Conservation (phyloP, 2,113 vertebrate genomes). For the Isichthys henryi region DNA sequence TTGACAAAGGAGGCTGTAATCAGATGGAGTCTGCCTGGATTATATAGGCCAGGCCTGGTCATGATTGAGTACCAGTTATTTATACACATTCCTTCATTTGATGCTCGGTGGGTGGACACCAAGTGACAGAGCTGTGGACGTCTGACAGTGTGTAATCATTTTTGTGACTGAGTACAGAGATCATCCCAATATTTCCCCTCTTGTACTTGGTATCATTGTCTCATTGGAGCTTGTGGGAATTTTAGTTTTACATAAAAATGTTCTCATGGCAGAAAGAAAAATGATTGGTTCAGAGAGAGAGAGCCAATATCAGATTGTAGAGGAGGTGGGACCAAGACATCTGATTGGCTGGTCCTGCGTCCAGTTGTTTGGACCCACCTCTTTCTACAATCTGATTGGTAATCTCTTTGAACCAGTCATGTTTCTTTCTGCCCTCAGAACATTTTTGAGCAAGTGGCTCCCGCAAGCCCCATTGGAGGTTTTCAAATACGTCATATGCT, state of each 20-base stretch:
- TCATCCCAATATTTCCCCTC: neutral
- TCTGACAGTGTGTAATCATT: neutral
- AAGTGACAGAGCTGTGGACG: neutral
- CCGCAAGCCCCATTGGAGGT: neutral
- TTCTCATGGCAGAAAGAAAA: neutral
- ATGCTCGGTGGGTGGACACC: neutral
- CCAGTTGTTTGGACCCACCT: neutral
- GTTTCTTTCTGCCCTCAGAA: neutral
- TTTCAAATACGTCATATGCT: neutral
- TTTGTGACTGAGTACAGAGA: neutral
- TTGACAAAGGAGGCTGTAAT: neutral
- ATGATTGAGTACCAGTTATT: conserved; percentile 1
- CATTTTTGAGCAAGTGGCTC: neutral
- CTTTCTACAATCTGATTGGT: neutral
- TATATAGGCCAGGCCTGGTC: neutral
- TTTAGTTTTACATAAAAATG: neutral
- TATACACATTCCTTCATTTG: neutral
- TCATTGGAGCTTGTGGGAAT: neutral
- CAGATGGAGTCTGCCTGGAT: neutral
- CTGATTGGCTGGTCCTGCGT: neutral
- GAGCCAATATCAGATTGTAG: neutral
- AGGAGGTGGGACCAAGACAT: neutral
- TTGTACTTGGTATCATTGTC: neutral
- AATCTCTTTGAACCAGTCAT: neutral
- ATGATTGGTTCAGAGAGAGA: neutral